phyloP scores from a whole-genome alignment of 2,113 vertebrate genomes.

The Athene cunicularia region DNA sequence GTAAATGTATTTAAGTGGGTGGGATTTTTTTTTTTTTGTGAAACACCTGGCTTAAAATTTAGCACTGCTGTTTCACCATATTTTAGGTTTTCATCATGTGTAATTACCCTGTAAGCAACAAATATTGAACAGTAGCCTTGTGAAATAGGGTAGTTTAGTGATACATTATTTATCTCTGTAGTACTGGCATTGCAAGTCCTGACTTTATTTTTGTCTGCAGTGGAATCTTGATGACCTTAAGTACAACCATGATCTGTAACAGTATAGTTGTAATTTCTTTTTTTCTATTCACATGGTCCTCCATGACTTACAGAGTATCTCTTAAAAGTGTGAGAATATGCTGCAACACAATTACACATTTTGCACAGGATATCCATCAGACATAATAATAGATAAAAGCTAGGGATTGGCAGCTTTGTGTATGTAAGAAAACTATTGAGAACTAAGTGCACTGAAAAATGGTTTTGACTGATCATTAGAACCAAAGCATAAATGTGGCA shows the following conservation, averaged over 20 bases:
- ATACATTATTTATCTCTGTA: not conserved
- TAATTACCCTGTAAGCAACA: not conserved
- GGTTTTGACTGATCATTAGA: not conserved
- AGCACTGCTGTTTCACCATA: not conserved
- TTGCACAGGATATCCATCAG: not conserved
- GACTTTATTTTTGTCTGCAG: not conserved
- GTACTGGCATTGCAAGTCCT: not conserved
- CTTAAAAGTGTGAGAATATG: not conserved
- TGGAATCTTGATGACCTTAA: not conserved
- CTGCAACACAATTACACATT: not conserved
- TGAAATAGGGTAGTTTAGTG: not conserved
- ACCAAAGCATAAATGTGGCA: not conserved
- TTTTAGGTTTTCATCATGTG: not conserved
- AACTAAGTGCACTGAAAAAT: not conserved
- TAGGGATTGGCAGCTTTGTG: not conserved
- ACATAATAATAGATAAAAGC: not conserved
- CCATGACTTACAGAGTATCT: rapidly evolving
- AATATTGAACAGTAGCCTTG: not conserved
- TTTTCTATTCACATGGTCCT: rapidly evolving
- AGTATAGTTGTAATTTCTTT: not conserved
- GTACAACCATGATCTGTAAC: not conserved
- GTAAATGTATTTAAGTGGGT: not conserved
- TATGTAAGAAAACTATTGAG: not conserved
- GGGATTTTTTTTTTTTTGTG: not conserved
- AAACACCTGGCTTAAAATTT: not conserved